phyloP scores from a whole-genome alignment of 2,797 vertebrate species.

The Sebastiscus albofasciatus region DNA sequence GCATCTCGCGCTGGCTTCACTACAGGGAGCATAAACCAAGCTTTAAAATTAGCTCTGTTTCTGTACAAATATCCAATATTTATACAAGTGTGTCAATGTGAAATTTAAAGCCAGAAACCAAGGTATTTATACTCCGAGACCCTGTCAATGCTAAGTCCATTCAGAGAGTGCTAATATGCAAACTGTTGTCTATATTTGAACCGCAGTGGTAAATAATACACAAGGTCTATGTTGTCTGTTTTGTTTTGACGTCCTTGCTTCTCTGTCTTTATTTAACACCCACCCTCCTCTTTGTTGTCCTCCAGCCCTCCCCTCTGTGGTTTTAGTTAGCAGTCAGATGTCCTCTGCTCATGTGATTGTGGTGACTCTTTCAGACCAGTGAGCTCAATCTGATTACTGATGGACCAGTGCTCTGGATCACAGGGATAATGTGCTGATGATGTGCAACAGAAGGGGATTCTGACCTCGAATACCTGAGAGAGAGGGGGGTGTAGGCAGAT shows the following conservation, averaged over 20 bases:
- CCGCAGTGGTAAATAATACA: background rate
- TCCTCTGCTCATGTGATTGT: background rate
- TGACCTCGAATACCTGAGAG: background rate
- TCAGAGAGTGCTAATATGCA: too few species aligned
- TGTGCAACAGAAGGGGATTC: background rate
- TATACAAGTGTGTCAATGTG: too few species aligned
- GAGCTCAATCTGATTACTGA: conserved; percentile 14
- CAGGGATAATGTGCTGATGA: background rate
- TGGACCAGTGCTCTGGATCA: conserved; percentile 10
- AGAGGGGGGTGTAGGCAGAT: background rate
- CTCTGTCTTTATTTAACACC: background rate
- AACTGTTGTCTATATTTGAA: background rate
- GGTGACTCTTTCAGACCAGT: conserved; percentile 9
- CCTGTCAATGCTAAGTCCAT: too few species aligned
- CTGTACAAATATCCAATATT: too few species aligned
- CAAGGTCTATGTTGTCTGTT: background rate
- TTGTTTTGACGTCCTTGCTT: background rate
- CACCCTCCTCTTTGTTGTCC: background rate
- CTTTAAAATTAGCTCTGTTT: too few species aligned
- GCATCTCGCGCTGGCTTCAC: too few species aligned
- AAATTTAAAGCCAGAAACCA: too few species aligned
- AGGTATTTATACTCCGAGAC: too few species aligned
- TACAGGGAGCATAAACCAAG: too few species aligned
- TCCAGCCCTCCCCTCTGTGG: too few species aligned
- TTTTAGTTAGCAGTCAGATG: background rate